A percentile compares a stretch with the other conserved stretches of the same genome.
Conservation (phyloP, 2,113 vertebrate genomes). For the Polypterus senegalus region DNA sequence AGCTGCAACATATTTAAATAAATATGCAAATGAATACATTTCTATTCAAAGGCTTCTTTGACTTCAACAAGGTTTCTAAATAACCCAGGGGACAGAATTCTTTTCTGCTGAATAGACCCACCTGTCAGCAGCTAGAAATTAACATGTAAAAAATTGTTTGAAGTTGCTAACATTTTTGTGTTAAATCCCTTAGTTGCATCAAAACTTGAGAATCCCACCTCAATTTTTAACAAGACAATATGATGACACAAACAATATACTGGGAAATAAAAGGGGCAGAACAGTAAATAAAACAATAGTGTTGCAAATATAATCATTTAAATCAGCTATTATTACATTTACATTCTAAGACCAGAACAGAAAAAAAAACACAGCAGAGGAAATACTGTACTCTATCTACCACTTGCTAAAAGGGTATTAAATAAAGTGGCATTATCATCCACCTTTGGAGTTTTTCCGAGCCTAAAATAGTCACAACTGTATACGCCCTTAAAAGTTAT, state of each 20-base stretch:
- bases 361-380: too few species aligned
- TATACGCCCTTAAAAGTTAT: neutral
- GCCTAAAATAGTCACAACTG: too few species aligned
- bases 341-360: too few species aligned
- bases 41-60: slow-evolving; percentile 37
- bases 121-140: slow-evolving; percentile 36
- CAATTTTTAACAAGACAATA: slow-evolving; percentile 23
- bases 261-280: neutral
- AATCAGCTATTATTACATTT: too few species aligned
- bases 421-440: too few species aligned
- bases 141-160: slow-evolving; percentile 23
- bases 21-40: slow-evolving; percentile 48
- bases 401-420: too few species aligned
- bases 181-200: slow-evolving; percentile 15
- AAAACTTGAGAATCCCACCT: slow-evolving; percentile 6
- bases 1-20: slow-evolving; percentile 41
- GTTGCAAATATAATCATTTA: too few species aligned
- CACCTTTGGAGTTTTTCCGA: too few species aligned
- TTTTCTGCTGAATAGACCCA: slow-evolving; percentile 32
- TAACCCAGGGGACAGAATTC: slow-evolving; percentile 33
- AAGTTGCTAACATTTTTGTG: slow-evolving; percentile 19
- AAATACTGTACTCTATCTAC: too few species aligned
- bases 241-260: slow-evolving; percentile 14
- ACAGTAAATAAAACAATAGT: slow-evolving; percentile 3
- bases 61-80: slow-evolving; percentile 38